phyloP scores from a whole-genome alignment of 2,797 vertebrate species.

The Vultur gryphus region DNA sequence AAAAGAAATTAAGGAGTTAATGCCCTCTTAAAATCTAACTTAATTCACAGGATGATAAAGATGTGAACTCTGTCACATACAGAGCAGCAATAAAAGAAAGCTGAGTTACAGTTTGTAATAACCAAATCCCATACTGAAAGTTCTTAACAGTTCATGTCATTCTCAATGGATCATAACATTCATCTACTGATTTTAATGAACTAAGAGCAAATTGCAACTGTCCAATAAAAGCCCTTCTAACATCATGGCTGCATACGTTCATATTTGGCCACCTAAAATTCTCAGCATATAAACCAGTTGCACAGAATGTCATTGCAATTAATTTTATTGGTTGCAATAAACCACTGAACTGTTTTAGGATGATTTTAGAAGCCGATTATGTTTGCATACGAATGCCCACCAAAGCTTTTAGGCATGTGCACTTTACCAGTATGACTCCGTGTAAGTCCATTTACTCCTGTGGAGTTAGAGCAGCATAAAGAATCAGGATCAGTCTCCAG shows the following conservation, averaged over 20 bases:
- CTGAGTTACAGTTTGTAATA: background rate
- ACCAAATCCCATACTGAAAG: background rate
- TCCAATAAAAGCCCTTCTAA: background rate
- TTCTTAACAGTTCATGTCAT: background rate
- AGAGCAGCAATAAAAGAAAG: background rate
- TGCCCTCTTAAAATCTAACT: background rate
- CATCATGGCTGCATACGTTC: rapidly evolving
- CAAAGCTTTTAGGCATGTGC: rapidly evolving
- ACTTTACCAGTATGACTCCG: background rate
- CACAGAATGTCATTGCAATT: background rate
- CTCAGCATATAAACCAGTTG: background rate
- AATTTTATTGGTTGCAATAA: background rate
- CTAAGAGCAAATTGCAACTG: background rate
- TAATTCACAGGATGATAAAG: background rate
- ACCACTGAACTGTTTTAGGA: background rate
- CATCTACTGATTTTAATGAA: background rate
- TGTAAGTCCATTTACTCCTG: background rate
- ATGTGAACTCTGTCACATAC: background rate
- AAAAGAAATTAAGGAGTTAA: background rate
- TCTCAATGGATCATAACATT: background rate
- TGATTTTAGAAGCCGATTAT: background rate
- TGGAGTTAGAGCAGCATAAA: rapidly evolving
- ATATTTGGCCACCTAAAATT: background rate
- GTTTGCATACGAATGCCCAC: background rate
- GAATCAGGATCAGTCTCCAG: background rate